Evolutionary conservation across 2,888 invertebrate genomes (phyloP), one percentile per base, ranked within the genome.

Genomic region (Sarcophaga rosellei): DNA sequence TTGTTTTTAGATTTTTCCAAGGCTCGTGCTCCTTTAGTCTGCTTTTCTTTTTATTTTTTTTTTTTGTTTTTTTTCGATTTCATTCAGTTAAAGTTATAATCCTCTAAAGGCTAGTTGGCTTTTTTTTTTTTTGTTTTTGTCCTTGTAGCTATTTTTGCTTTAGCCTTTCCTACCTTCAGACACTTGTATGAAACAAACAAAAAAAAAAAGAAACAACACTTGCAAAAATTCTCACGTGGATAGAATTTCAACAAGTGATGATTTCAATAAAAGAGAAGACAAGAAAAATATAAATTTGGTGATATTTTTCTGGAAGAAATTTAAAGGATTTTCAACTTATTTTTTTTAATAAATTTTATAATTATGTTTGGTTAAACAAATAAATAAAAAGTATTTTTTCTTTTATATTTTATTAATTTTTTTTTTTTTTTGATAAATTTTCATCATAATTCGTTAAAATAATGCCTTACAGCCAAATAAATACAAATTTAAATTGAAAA

Each of bases 211-310:
- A 62, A 75, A 61, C 75, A 88, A 87, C 92, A 92, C 91, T 91
- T 92, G 92, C 89, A 85, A 88, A 78, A 87, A 73, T 91, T 92
- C 92, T 90, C 92, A 92, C 92, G 92, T 89, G 90, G 92, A 92
- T 92, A 92, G 88, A 91, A 90, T 90, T 91, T 90, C 91, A 90
- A 90, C 90, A 91, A 90, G 90, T 90, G 89, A 86, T 75, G 53
- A 35, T 35, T 35, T 35, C 35, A 35, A 35, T 35, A 35, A 17
- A 53, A 53, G 0, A 53, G 5, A 53, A 53, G 17, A 15, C 53
- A 53, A 17, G 4, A 53, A 53, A 53, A 53, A 47, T 47, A 47
- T 15, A 10, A 23, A 4, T 35, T 35, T 35, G 35, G 35, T 35
- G 6, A 35, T 35, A 1, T 35, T 35, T 35, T 35, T 35, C 4